Evolutionary conservation across 64 coral and sea anemone species (phyloP).

Genomic region (Acropora yongei): DNA sequence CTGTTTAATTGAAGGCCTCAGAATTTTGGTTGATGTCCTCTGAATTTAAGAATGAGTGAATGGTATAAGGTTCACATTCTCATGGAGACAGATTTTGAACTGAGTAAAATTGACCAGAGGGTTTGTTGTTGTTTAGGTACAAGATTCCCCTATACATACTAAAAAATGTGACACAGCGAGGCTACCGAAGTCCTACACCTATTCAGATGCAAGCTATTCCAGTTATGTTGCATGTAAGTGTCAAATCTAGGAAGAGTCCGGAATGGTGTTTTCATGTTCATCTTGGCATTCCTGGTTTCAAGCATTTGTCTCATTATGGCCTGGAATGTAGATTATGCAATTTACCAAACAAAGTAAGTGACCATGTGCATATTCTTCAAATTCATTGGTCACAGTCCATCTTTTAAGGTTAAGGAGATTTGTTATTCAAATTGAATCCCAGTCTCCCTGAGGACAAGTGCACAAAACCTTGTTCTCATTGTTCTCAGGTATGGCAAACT

Average conservation of each 20-base stretch:
- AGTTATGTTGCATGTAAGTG: conserved; percentile 86
- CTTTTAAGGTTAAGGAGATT: too few relatives aligned
- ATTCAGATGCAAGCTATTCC: conserved; percentile 98
- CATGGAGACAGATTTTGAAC: background rate
- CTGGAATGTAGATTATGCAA: background rate
- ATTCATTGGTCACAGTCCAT: too few relatives aligned
- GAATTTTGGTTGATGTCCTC: background rate
- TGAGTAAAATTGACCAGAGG: too few relatives aligned
- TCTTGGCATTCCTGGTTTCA: background rate
- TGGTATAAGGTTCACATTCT: background rate
- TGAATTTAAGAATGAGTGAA: background rate
- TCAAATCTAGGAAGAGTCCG: background rate
- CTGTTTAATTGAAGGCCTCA: background rate
- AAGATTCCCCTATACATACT: conserved; percentile 84
- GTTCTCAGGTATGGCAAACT: too few relatives aligned
- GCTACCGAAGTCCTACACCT: conserved; percentile 81
- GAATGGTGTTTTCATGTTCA: too few relatives aligned
- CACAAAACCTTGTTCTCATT: too few relatives aligned
- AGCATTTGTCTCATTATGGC: background rate
- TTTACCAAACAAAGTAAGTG: too few relatives aligned
- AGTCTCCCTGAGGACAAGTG: too few relatives aligned
- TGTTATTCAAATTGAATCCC: too few relatives aligned
- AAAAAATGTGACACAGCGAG: conserved; percentile 77
- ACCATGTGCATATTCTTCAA: too few relatives aligned
- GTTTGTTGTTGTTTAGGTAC: conserved; percentile 63